These are phyloP conservation scores for Cnemophilus loriae DNA, from an alignment of 2,113 vertebrate species.

Conservation along the genomic window DNA sequence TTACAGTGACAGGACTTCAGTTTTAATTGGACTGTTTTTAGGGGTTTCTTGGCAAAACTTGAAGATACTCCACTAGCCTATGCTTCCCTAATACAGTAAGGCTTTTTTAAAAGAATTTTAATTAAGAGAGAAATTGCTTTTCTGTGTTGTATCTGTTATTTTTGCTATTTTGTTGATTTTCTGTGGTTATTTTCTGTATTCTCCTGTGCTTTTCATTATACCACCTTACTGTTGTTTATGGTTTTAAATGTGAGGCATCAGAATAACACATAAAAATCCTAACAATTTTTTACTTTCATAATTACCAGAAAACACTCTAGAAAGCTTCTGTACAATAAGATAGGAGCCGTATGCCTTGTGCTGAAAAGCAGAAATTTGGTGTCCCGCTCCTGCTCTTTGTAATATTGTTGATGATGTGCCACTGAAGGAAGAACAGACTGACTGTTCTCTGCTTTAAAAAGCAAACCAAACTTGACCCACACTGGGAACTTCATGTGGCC, in stretches of 20 bases:
- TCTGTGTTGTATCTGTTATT: not conserved
- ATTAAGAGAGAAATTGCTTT: not conserved
- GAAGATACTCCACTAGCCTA: not conserved
- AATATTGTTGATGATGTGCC: not conserved
- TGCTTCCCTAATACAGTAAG: not conserved
- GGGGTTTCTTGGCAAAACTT: not conserved
- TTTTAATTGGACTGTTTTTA: not conserved
- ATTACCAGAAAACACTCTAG: not conserved
- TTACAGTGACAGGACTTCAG: not conserved
- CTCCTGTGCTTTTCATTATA: not conserved
- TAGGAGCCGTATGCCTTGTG: not conserved
- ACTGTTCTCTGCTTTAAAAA: not conserved
- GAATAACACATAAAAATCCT: not conserved
- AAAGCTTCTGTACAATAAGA: not conserved
- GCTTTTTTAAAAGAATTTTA: not conserved
- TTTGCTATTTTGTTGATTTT: not conserved
- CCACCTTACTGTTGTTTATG: not conserved
- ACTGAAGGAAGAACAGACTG: not conserved
- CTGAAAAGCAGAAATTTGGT: not conserved
- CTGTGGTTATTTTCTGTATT: not conserved
- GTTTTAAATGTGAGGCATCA: not conserved
- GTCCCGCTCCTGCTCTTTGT: not conserved
- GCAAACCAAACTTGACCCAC: not conserved
- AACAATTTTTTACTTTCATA: not conserved
- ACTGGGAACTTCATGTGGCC: not conserved